Evolutionary conservation across 92 coral and sea anemone species (phyloP).

Genomic region (Isaurus tuberculatus): DNA sequence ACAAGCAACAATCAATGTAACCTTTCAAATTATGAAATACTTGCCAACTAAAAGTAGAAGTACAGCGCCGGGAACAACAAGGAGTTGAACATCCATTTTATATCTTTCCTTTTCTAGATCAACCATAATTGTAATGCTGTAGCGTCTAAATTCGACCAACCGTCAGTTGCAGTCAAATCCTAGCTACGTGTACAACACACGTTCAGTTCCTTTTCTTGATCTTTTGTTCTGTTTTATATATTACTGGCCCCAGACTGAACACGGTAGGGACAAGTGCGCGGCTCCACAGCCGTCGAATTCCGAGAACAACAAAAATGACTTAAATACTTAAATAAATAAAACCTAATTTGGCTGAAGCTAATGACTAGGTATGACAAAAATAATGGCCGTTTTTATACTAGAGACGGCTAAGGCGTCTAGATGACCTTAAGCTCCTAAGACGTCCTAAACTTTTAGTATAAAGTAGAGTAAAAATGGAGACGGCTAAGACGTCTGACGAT

Average conservation of each 20-base stretch:
- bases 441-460: too few relatives aligned
- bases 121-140: slow-evolving; percentile 66
- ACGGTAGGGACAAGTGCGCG: slow-evolving; percentile 15
- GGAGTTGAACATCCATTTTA: slow-evolving; percentile 86
- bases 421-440: too few relatives aligned
- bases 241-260: slow-evolving; percentile 8
- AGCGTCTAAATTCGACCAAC: background rate
- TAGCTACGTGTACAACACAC: slow-evolving; percentile 29
- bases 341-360: too few relatives aligned
- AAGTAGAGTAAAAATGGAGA: too few relatives aligned
- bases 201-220: background rate
- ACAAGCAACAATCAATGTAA: background rate
- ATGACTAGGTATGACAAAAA: too few relatives aligned
- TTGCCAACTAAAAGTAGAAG: slow-evolving; percentile 82
- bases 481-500: too few relatives aligned
- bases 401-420: too few relatives aligned
- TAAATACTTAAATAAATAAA: too few relatives aligned
- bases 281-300: background rate
- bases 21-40: slow-evolving; percentile 13
- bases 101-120: slow-evolving; percentile 86
- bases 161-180: background rate
- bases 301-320: background rate
- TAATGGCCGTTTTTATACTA: too few relatives aligned
- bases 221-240: slow-evolving; percentile 10
- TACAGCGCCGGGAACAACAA: slow-evolving; percentile 81